Conservation (phyloP, 2,797 vertebrate species). For the Xenentodon cancila region DNA sequence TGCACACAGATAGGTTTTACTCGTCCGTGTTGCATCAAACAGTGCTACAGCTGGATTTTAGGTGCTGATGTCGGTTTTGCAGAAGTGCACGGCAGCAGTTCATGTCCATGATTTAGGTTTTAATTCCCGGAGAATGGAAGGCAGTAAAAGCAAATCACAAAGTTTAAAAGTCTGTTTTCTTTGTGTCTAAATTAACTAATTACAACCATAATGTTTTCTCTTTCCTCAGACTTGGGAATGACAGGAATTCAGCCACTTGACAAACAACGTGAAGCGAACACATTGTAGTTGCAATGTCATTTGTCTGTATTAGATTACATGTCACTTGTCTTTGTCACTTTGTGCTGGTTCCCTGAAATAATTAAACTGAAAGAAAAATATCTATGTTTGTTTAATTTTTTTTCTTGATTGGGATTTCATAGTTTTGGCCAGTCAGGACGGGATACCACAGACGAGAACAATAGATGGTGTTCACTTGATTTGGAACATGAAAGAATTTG, state of each 20-base stretch:
- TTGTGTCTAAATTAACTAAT: conserved; percentile 40
- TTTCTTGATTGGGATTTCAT: neutral
- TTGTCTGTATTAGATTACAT: conserved; percentile 2
- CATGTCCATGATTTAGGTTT: conserved; percentile 14
- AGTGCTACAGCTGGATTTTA: too few species aligned
- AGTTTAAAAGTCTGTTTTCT: conserved; percentile 17
- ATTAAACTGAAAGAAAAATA: neutral
- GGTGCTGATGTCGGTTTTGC: neutral
- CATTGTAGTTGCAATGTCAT: neutral
- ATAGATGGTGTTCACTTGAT: neutral
- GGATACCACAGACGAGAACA: conserved; percentile 7
- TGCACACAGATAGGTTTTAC: neutral
- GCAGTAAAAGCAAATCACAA: conserved; percentile 6
- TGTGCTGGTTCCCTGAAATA: neutral
- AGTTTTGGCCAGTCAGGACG: neutral
- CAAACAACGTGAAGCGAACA: conserved; percentile 28
- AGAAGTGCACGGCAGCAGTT: neutral
- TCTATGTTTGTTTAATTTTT: too few species aligned
- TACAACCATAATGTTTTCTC: conserved; percentile 25
- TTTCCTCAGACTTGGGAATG: conserved; percentile 31
- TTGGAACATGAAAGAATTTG: conserved; percentile 4
- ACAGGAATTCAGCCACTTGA: conserved; percentile 43
- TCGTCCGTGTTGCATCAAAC: too few species aligned
- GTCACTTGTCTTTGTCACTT: neutral
- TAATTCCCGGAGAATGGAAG: conserved; percentile 23